Conservation (phyloP, 2,888 invertebrate genomes). For the Harpagoxenus sublaevis region DNA sequence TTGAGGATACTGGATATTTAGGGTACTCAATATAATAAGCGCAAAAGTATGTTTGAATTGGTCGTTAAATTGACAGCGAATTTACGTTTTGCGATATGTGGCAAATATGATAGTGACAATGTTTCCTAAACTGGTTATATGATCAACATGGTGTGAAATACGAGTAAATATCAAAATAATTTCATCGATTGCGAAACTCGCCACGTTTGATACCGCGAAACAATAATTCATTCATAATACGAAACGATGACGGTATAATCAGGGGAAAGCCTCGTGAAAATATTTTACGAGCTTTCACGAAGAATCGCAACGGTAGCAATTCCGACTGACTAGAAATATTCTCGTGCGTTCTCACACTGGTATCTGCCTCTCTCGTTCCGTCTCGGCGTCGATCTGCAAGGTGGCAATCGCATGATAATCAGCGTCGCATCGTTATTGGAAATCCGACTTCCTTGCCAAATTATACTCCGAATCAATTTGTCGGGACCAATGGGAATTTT, state of each 20-base stretch:
- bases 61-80: background rate
- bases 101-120: background rate
- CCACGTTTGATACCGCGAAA: background rate
- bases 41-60: background rate
- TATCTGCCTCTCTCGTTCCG: conserved; percentile 34
- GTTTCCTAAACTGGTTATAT: background rate
- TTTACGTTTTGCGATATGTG: background rate
- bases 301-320: conserved; percentile 60
- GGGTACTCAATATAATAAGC: background rate
- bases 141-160: background rate
- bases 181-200: background rate
- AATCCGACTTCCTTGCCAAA: conserved; percentile 75
- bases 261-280: conserved; percentile 52
- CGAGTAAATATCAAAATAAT: background rate
- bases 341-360: conserved; percentile 32
- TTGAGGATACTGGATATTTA: background rate
- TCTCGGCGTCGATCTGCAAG: conserved; percentile 60
- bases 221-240: conserved; percentile 61
- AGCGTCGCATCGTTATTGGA: conserved; percentile 74
- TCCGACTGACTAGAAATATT: conserved; percentile 46
- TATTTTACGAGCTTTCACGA: conserved; percentile 72
- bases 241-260: conserved; percentile 63
- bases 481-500: conserved; percentile 65
- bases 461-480: conserved; percentile 72
- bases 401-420: conserved; percentile 75